A percentile compares a stretch with the other conserved stretches of the same genome.
Evolutionary conservation across 2,113 vertebrate genomes (phyloP).

Genomic region (Corythaeola cristata): DNA sequence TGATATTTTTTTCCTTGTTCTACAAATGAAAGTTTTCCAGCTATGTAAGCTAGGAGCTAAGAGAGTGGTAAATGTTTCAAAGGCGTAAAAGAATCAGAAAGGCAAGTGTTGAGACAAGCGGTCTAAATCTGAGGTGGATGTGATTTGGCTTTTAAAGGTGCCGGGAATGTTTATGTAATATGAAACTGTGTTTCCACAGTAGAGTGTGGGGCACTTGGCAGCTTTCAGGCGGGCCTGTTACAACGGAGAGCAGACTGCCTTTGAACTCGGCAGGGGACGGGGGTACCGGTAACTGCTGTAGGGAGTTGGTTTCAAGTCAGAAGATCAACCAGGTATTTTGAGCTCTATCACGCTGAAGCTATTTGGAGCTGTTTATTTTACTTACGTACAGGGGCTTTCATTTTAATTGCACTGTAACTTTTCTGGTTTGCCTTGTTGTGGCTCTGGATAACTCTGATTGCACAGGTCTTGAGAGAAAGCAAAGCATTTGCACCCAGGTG

Average conservation of each 20-base stretch:
- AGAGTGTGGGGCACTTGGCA: constrained; percentile 65
- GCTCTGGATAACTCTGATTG: constrained; percentile 7
- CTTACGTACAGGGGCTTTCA: constrained; percentile 42
- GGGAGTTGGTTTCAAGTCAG: constrained; percentile 64
- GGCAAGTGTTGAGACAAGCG: not conserved
- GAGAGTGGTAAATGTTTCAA: not conserved
- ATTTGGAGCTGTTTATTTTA: constrained; percentile 49
- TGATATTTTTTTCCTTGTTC: constrained; percentile 35
- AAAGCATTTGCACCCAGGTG: not conserved
- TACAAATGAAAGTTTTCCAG: constrained; percentile 32
- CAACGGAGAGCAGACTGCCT: constrained; percentile 45
- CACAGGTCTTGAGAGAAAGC: not conserved
- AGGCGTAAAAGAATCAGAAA: constrained; percentile 26
- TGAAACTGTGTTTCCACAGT: constrained; percentile 47
- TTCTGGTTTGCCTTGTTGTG: constrained; percentile 20
- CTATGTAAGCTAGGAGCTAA: not conserved
- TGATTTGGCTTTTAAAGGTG: constrained; percentile 50
- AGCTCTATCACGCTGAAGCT: constrained; percentile 8
- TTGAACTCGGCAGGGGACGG: constrained; percentile 74
- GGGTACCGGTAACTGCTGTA: constrained; percentile 44
- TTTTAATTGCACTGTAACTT: constrained; percentile 56
- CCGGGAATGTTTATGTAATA: constrained; percentile 45
- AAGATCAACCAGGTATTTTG: constrained; percentile 61
- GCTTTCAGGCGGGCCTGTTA: constrained; percentile 45
- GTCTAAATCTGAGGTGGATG: constrained; percentile 23